Conservation (phyloP, 2,113 vertebrate genomes). For the Anhinga rufa region DNA sequence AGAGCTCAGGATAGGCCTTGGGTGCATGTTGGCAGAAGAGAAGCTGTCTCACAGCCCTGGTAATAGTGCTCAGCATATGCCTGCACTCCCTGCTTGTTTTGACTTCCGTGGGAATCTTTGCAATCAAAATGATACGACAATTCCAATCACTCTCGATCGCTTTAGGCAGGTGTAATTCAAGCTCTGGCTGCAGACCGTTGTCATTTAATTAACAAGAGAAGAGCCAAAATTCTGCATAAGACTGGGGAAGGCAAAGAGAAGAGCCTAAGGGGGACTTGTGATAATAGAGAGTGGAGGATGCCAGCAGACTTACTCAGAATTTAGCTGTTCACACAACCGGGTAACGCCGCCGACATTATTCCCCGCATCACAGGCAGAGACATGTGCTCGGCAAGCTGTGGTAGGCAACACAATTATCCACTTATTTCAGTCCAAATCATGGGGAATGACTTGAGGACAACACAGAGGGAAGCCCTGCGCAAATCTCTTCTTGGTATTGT, state of each 20-base stretch:
- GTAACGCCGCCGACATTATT: neutral
- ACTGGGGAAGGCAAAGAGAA: neutral
- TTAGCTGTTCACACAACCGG: neutral
- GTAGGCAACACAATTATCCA: neutral
- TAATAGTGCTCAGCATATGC: neutral
- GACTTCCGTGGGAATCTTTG: conserved; percentile 21
- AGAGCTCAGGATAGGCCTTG: neutral
- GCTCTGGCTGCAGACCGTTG: conserved; percentile 33
- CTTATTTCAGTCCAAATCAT: neutral
- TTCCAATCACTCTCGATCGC: neutral
- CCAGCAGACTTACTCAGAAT: neutral
- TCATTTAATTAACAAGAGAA: conserved; percentile 35
- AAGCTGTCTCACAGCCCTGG: neutral
- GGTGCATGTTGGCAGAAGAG: neutral
- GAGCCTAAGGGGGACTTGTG: conserved; percentile 4
- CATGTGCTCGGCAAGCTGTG: neutral
- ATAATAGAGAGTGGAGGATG: neutral
- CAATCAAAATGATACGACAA: neutral
- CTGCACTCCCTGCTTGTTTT: neutral
- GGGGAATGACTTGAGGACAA: neutral
- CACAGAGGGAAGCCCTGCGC: neutral
- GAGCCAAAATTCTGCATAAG: conserved; percentile 10
- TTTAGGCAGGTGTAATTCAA: conserved; percentile 53
- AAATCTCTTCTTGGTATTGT: neutral
- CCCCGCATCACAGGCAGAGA: neutral